A percentile compares a stretch with the other conserved stretches of the same genome.
Evolutionary conservation across 2,797 vertebrate species (phyloP).

Genomic region (Smutsia temminckii): DNA sequence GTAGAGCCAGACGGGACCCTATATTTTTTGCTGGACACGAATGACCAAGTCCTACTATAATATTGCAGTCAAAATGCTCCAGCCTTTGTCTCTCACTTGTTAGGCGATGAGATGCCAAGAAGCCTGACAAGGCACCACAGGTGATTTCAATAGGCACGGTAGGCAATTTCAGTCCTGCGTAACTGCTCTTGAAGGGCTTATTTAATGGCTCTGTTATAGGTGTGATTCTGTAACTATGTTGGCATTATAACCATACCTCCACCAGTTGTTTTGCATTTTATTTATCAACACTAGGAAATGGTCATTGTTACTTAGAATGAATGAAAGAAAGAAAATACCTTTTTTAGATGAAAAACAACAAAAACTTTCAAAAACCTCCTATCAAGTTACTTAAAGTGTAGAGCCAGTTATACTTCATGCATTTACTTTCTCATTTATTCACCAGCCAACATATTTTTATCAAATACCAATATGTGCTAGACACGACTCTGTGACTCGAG

Average conservation of each 20-base stretch:
- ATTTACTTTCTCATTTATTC: not conserved
- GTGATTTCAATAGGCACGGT: conserved; percentile 77
- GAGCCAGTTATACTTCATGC: not conserved
- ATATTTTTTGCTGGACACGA: conserved; percentile 27
- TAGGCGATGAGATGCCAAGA: conserved; percentile 74
- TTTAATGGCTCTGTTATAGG: conserved; percentile 74
- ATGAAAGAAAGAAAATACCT: not conserved
- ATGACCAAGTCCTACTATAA: conserved; percentile 67
- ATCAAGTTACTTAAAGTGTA: not conserved
- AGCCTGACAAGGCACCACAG: conserved; percentile 78
- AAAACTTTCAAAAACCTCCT: not conserved
- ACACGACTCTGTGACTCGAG: not conserved
- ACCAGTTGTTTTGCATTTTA: conserved; percentile 79
- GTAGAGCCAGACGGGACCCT: conserved; percentile 23
- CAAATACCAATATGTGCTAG: not conserved
- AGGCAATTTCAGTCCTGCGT: conserved; percentile 48
- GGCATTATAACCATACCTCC: conserved; percentile 79
- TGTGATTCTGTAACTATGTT: conserved; percentile 76
- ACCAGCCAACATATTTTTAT: not conserved
- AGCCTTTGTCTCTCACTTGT: conserved; percentile 61
- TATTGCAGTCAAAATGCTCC: conserved; percentile 67
- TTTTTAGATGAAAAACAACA: not conserved
- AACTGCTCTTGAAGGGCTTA: conserved; percentile 77
- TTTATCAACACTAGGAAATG: conserved; percentile 65
- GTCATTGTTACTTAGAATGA: conserved; percentile 56